Base-by-base conservation (phyloP, 2,113 vertebrate species). In the Centropus unirufus region DNA sequence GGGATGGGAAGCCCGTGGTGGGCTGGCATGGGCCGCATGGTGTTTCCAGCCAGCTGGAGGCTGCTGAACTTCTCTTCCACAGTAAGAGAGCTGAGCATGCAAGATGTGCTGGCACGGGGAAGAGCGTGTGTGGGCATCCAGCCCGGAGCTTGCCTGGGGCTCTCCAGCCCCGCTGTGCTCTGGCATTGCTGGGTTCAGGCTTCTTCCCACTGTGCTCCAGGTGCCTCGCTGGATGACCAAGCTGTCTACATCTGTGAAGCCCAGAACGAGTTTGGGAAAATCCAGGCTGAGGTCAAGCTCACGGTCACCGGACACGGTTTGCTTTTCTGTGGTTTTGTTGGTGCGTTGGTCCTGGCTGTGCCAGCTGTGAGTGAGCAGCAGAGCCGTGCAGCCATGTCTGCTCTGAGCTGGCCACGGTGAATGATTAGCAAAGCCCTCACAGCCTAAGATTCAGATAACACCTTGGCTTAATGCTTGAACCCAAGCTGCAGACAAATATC, bases 201-300 rank as follows among this genome's bases (percentile, higher is more conserved):
- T 54, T 72, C 49, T 69, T 54, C 51, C n/a, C 2, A 1, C 52
- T 1, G 1, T 69, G 29, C 77, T 58, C 44, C 94, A 99, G 99
- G 97, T 52, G 97, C 97, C 70, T 98, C 98, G 7, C 96, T 98
- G 26, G 98, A 99, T 75, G 98, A 99, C 95, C 98, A 98, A 86
- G 98, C 97, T 3, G 4, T 86, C 14, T 99, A 99, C 39, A 42
- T 98, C 87, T 99, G 99, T 2, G 98, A 99, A 96, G 99, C 98
- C n/a, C 96, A 97, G 49, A 99, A 99, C 3, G 96, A 97, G 70
- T 99, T 99, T 76, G 99, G 99, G 95, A 98, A 95, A 80, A 97
- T 98, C 90, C 98, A 86, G 62, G 97, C 97, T 0, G 97, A 98
- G 81, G 97, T 98, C 95, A 97, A 95, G 97, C 97, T 99, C 49